Evolutionary conservation across 2,888 invertebrate genomes (phyloP).

Genomic region (Cylloceria caligata): DNA sequence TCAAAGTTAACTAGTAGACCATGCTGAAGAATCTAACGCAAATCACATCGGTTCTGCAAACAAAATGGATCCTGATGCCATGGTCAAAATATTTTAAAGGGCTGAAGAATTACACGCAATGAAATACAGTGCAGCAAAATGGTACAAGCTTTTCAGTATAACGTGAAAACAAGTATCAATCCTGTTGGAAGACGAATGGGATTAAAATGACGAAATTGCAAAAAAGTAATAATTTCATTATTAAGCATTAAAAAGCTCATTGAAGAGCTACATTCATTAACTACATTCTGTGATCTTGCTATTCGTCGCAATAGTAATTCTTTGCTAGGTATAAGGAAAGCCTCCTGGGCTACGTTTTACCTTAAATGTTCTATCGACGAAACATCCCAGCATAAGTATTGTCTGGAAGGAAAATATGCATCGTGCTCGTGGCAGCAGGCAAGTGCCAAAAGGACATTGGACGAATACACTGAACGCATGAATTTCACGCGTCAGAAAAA

Average conservation of each 20-base stretch:
- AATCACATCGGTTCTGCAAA: constrained; percentile 48
- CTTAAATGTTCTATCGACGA: constrained; percentile 20
- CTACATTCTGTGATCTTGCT: constrained; percentile 57
- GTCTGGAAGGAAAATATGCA: constrained; percentile 20
- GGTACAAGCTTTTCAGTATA: constrained; percentile 32
- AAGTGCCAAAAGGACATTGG: constrained; percentile 6
- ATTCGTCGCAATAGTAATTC: constrained; percentile 62
- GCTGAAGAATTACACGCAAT: constrained; percentile 45
- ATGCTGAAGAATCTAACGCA: constrained; percentile 44
- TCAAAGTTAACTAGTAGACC: constrained; percentile 50
- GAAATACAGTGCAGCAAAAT: constrained; percentile 40
- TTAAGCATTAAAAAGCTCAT: constrained; percentile 64
- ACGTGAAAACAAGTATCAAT: constrained; percentile 43
- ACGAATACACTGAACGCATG: constrained; percentile 29
- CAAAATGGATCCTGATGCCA: constrained; percentile 42
- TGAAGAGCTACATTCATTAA: constrained; percentile 64
- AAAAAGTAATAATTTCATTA: constrained; percentile 59
- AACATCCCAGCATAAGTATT: constrained; percentile 33
- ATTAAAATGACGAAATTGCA: constrained; percentile 52
- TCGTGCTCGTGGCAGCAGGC: constrained; percentile 28
- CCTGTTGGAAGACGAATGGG: constrained; percentile 50
- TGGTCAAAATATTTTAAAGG: constrained; percentile 50
- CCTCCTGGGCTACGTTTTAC: constrained; percentile 62
- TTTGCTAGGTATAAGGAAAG: constrained; percentile 67
- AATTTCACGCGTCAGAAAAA: no score